Conservation (phyloP, 1,140 invertebrate genomes). For the Eriosoma lanigerum region DNA sequence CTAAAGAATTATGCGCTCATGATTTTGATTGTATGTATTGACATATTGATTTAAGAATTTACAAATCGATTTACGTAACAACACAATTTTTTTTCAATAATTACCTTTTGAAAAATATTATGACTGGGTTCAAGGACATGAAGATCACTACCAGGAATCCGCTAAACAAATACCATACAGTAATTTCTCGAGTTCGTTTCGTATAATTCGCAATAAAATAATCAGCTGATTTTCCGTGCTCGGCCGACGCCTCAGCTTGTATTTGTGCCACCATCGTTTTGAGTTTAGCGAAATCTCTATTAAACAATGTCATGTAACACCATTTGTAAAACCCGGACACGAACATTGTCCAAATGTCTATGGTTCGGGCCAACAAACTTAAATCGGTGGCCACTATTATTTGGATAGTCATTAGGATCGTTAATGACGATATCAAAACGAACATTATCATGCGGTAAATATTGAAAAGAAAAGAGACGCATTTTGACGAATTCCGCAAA, state of each 20-base stretch:
- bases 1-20: too few species aligned
- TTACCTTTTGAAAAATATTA: too few species aligned
- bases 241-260: not conserved
- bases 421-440: not conserved
- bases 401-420: not conserved
- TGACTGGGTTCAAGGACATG: too few species aligned
- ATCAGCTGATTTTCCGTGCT: not conserved
- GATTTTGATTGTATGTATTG: too few species aligned
- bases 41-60: too few species aligned
- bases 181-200: not conserved
- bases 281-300: not conserved
- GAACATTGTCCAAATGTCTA: slow-evolving; percentile 41
- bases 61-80: too few species aligned
- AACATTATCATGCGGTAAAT: not conserved
- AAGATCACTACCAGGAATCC: too few species aligned
- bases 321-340: slow-evolving; percentile 4
- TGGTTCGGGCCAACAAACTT: not conserved
- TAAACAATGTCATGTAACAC: not conserved
- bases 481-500: not conserved
- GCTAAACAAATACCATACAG: not conserved
- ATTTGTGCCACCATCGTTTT: not conserved
- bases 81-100: too few species aligned
- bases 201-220: not conserved
- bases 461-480: not conserved
- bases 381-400: not conserved